phyloP scores from a whole-genome alignment of 2,113 vertebrate species.

The Dendropsophus ebraccatus region DNA sequence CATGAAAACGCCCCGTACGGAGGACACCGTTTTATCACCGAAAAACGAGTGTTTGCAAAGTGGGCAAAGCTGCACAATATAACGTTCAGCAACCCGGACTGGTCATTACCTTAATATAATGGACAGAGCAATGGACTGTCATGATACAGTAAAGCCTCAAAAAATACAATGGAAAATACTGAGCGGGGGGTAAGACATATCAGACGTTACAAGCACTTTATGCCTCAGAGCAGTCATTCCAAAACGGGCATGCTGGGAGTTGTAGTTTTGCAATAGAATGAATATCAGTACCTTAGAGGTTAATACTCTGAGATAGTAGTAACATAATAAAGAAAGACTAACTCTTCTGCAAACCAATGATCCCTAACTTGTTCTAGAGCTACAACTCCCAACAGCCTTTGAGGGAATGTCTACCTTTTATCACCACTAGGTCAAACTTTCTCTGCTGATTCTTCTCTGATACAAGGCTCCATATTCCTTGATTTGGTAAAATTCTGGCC shows the following conservation, averaged over 20 bases:
- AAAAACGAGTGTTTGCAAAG: conserved; percentile 93
- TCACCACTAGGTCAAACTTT: background rate
- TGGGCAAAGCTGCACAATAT: conserved; percentile 92
- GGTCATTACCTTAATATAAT: conserved; percentile 84
- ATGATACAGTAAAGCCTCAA: background rate
- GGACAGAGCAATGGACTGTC: background rate
- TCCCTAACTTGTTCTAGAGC: too few species aligned
- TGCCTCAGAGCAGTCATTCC: too few species aligned
- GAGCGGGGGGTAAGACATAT: background rate
- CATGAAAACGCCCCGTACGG: conserved; percentile 95
- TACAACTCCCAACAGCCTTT: background rate
- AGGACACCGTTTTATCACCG: conserved; percentile 95
- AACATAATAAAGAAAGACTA: too few species aligned
- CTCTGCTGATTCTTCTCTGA: background rate
- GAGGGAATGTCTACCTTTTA: background rate
- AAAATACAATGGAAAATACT: background rate
- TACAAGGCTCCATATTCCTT: background rate
- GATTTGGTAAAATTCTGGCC: background rate
- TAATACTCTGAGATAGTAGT: too few species aligned
- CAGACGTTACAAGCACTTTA: background rate
- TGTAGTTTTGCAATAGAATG: too few species aligned
- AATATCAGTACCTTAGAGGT: too few species aligned
- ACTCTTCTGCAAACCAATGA: too few species aligned
- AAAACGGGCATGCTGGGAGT: too few species aligned
- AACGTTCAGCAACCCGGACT: conserved; percentile 91